Evolutionary conservation across 2,797 vertebrate species (phyloP).

Genomic region (Epinephelus coioides): DNA sequence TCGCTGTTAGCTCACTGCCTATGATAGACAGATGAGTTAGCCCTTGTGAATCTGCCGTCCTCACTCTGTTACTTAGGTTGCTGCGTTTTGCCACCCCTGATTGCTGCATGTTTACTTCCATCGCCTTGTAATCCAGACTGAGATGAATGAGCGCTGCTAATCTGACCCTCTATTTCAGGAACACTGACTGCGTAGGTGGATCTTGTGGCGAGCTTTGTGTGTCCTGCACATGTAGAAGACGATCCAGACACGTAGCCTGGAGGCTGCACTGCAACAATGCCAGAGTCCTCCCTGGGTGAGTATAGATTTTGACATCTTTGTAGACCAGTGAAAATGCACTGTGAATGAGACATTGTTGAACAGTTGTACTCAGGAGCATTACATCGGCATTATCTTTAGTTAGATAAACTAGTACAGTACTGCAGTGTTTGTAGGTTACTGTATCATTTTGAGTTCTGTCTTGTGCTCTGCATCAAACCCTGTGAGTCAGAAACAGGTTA

Average conservation of each 20-base stretch:
- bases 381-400: background rate
- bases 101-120: constrained; percentile 13
- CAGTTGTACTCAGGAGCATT: too few relatives aligned
- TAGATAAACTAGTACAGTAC: background rate
- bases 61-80: constrained; percentile 10
- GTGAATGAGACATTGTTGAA: constrained; percentile 11
- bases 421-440: constrained; percentile 7
- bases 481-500: constrained; percentile 45
- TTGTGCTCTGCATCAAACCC: constrained; percentile 26
- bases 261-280: constrained; percentile 89
- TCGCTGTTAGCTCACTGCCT: background rate
- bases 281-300: constrained; percentile 89
- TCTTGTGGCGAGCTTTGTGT: constrained; percentile 63
- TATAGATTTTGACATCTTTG: constrained; percentile 28
- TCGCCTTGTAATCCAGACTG: constrained; percentile 74
- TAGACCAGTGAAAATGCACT: background rate
- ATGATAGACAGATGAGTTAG: constrained; percentile 13
- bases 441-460: background rate
- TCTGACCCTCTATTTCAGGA: constrained; percentile 89
- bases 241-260: constrained; percentile 79
- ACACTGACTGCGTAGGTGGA: constrained; percentile 81
- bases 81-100: constrained; percentile 10
- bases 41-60: background rate
- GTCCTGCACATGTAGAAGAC: constrained; percentile 74
- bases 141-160: constrained; percentile 79